These are phyloP conservation scores for Hirtodrosophila alboralis DNA, from an alignment of 2,888 invertebrate genomes.

Conservation along the genomic window DNA sequence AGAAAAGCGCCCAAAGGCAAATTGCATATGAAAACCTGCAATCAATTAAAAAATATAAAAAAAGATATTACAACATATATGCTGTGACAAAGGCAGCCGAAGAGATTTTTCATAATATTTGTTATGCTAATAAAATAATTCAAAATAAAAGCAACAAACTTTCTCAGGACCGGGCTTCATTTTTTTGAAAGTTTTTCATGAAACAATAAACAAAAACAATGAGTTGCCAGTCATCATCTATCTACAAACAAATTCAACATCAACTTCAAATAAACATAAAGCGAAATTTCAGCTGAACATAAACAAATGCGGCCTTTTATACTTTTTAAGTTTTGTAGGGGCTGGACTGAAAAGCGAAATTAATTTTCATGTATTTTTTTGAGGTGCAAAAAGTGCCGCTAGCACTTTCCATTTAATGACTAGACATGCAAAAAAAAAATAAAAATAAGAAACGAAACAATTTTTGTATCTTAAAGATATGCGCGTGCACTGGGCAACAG, in stretches of 20 bases:
- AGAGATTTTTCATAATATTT: conserved; percentile 24
- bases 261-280: conserved; percentile 33
- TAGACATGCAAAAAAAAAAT: conserved; percentile 41
- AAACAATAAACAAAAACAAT: conserved; percentile 71
- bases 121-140: conserved; percentile 44
- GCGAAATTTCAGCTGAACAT: conserved; percentile 58
- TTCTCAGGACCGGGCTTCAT: conserved; percentile 36
- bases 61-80: conserved; percentile 20
- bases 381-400: conserved; percentile 64
- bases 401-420: conserved; percentile 73
- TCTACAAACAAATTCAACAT: conserved; percentile 37
- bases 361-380: not conserved
- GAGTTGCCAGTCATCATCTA: conserved; percentile 56
- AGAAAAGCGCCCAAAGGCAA: conserved; percentile 16
- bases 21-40: conserved; percentile 7
- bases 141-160: conserved; percentile 27
- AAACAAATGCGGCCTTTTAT: conserved; percentile 57
- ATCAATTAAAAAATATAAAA: conserved; percentile 13
- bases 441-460: too few relatives aligned
- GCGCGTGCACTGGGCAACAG: conserved; percentile 61
- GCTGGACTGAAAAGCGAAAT: conserved; percentile 51
- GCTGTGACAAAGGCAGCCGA: conserved; percentile 23
- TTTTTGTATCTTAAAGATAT: conserved; percentile 67
- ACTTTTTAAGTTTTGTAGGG: not conserved
- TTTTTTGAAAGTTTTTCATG: conserved; percentile 71